Evolutionary conservation across 2,888 invertebrate species (phyloP).

Genomic region (Helleia helle): DNA sequence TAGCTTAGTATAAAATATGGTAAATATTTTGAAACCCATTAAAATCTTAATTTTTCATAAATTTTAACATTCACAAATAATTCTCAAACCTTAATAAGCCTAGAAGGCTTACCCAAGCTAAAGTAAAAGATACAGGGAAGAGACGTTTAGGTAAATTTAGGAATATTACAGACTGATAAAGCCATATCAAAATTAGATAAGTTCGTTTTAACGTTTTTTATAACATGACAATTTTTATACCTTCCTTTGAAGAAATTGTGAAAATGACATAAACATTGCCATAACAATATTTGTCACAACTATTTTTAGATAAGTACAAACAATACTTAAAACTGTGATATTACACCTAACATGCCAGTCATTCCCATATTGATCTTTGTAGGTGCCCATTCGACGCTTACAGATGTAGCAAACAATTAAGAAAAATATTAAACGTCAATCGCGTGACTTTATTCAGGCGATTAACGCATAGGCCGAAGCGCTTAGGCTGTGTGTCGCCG

Average conservation of each 20-base stretch:
- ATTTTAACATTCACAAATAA: too few relatives aligned
- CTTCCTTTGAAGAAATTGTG: conserved; percentile 7
- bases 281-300: conserved; percentile 4
- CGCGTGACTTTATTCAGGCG: too few relatives aligned
- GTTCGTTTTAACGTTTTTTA: conserved; percentile 1
- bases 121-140: conserved; percentile 3
- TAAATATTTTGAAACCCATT: too few relatives aligned
- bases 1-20: too few relatives aligned
- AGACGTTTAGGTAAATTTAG: not conserved
- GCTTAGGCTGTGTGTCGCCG: too few relatives aligned
- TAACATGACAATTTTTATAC: conserved; percentile 3
- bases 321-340: conserved; percentile 22
- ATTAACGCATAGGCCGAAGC: too few relatives aligned
- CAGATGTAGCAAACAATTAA: too few relatives aligned
- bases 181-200: conserved; percentile 5
- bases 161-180: not conserved
- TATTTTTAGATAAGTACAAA: conserved; percentile 17
- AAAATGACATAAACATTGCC: conserved; percentile 11
- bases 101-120: not conserved
- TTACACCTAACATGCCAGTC: conserved; percentile 15
- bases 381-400: conserved; percentile 1
- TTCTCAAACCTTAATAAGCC: too few relatives aligned
- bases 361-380: not conserved
- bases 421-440: too few relatives aligned
- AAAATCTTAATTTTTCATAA: too few relatives aligned